Evolutionary conservation across 2,113 vertebrate species (phyloP), one percentile per base, ranked within the genome.

Genomic region (Mionectes macconnelli): DNA sequence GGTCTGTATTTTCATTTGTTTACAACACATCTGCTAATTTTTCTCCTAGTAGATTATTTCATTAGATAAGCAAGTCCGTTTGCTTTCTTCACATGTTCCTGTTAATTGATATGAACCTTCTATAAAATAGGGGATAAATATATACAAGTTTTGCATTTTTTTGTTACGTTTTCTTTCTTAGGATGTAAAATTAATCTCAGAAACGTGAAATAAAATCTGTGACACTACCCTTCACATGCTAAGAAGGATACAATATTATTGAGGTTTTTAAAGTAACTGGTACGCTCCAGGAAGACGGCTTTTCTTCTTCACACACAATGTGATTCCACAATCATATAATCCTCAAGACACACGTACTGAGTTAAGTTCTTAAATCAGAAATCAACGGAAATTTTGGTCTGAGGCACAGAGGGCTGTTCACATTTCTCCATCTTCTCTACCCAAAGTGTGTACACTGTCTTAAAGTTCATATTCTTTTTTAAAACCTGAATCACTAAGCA

Each of bases 1-100:
- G 19, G 50, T 37, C 12, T 45, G 31, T 84, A 91, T 92, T 96
- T 86, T 87, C 30, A 35, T 59, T 75, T 93, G 49, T 64, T 95
- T 89, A 49, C 37, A 76, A 75, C 24, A 49, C 2, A 27, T 87
- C 67, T 87, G 18, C 70, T 39, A 39, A 13, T 89, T 93, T 91
- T 95, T 69, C 57, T 64, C 30, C 21, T 31, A 69, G 28, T 2
- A 59, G 62, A 89, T 78, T 60, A 49, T 63, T 93, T 89, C 15
- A n/a, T 91, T 95, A 56, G 18, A 59, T 64, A 85, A 83, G 56
- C 6, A 56, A 56, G 23, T 66, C 42, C 64, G 4, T 66, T 68
- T 66, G 72, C 33, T 94, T 78, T 87, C 30, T 72, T n/a, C 28
- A 5, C 66, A 50, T 59, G 86, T 69, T 87, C 35, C 40, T 83